Evolutionary conservation across 2,888 invertebrate species (phyloP), one percentile per base, ranked within the genome.

Genomic region (Coleophora deauratella): DNA sequence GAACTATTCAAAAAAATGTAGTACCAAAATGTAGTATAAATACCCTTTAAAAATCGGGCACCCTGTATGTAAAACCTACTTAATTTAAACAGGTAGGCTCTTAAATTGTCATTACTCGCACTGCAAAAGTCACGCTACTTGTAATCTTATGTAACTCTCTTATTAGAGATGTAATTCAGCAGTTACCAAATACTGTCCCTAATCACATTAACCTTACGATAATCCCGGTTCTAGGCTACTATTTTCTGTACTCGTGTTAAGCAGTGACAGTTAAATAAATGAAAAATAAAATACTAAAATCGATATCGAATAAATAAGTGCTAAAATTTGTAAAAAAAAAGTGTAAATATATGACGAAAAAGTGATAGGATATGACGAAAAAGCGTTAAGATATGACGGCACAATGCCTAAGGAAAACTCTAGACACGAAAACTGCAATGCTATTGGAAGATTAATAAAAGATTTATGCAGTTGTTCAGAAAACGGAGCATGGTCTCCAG

Each of bases 391-490:
- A 38, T 50, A 57, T 54, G 56, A 21, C 21, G 27, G 49, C 54
- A 77, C 66, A 58, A 85, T 85, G 85, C 74, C 82, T 50, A 81
- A 66, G 55, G 73, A 66, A 54, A 61, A 69, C 35, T 49, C 67
- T 8, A 68, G 69, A 33, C 74, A 72, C 39, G 78, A 81, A 46
- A 77, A 72, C 57, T 86, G 86, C 56, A 81, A 74, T 49, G 77
- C 84, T 34, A 72, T 86, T 56, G 84, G 77, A 15, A 71, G 82
- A 45, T 62, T 85, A 21, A 70, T 86, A 15, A 86, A 85, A 49
- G 86, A 86, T 57, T 72, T 86, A 51, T 86, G 86, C 52, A 85
- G 86, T 48, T 86, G 86, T 42, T 77, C 86, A 0, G 84, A 86
- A 49, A 80, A 85, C 72, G 86, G 77, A 33, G 78, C 82, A 38